Base-by-base conservation (phyloP, 2,888 invertebrate genomes). In the Epistrophe grossulariae region DNA sequence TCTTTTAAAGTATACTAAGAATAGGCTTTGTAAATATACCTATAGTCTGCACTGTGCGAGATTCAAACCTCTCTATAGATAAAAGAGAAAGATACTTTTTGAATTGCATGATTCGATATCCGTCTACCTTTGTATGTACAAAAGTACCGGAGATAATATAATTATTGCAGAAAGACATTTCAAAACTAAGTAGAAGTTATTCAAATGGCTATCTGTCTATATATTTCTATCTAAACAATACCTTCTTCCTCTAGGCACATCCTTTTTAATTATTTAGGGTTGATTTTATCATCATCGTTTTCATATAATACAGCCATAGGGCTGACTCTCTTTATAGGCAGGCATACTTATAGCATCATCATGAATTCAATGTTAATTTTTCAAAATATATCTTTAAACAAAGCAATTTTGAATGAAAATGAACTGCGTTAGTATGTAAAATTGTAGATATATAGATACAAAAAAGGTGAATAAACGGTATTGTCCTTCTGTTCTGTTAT, bases 321-420 rank as follows among this genome's bases (percentile, higher is more conserved):
- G 17, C 4, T 50, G 24, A 24, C 24, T 24, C 24, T 24, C 24
- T 24, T 3, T 24, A 24, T 24, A 24, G 24, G 24, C 24, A 50
- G n/a, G 45, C 4, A 62, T 40, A 15, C 38, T n/a, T n/a, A 52
- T n/a, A 35, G 6, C 6, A 52, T 52, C n/a, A 38, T 52, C 52
- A 77, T 50, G 19, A 50, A 70, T 81, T 74, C 68, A 55, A 70
- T 76, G 38, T 62, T 48, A 71, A 77, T 77, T 64, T 64, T 71
- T 50, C 28, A 17, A 57, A 76, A 45, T 62, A 45, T 62, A 62
- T 48, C 19, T 19, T 52, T n/a, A 45, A 76, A 70, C 50, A 70
- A 76, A 57, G 50, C 40, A 48, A 57, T 57, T 45, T 43, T n/a
- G 24, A 79, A 60, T n/a, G 35, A 52, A 68, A 60, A 70, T 59